Evolutionary conservation across 2,888 invertebrate species (phyloP).

Genomic region (Zaprionus obscuricornis): DNA sequence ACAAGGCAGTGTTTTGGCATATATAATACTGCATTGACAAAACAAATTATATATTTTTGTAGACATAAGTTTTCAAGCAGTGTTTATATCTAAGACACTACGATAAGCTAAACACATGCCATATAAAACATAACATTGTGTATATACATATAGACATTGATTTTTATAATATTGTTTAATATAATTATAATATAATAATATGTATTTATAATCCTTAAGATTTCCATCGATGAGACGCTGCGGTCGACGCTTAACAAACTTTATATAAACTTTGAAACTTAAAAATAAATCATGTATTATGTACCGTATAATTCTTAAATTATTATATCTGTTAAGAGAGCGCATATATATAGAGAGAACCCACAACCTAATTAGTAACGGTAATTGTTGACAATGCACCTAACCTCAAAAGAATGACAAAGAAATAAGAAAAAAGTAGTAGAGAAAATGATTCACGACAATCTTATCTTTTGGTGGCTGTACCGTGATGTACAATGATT

Average conservation of each 20-base stretch:
- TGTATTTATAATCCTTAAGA: slow-evolving; percentile 35
- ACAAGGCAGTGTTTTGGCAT: slow-evolving; percentile 63
- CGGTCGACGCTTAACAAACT: slow-evolving; percentile 67
- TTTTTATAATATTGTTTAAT: too few species aligned
- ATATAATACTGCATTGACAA: slow-evolving; percentile 41
- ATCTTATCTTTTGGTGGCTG: slow-evolving; percentile 59
- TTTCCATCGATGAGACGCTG: slow-evolving; percentile 40
- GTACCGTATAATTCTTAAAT: slow-evolving; percentile 31
- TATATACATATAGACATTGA: slow-evolving; percentile 33
- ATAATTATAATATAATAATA: too few species aligned
- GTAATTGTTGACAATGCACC: slow-evolving; percentile 55
- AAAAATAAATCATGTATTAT: too few species aligned
- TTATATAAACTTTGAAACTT: slow-evolving; percentile 56
- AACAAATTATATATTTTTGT: slow-evolving; percentile 10
- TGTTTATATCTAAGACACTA: slow-evolving; percentile 61
- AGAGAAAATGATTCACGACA: slow-evolving; percentile 63
- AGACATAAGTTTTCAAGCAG: slow-evolving; percentile 27
- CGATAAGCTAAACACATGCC: slow-evolving; percentile 58
- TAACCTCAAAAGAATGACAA: slow-evolving; percentile 54
- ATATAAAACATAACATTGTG: slow-evolving; percentile 36
- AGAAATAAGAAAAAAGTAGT: too few species aligned
- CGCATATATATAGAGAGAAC: slow-evolving; percentile 63
- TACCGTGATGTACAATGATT: slow-evolving; percentile 46
- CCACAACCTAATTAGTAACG: slow-evolving; percentile 73
- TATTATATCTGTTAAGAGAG: slow-evolving; percentile 54